Base-by-base conservation (phyloP, 2,113 vertebrate genomes). In the Oenanthe melanoleuca region DNA sequence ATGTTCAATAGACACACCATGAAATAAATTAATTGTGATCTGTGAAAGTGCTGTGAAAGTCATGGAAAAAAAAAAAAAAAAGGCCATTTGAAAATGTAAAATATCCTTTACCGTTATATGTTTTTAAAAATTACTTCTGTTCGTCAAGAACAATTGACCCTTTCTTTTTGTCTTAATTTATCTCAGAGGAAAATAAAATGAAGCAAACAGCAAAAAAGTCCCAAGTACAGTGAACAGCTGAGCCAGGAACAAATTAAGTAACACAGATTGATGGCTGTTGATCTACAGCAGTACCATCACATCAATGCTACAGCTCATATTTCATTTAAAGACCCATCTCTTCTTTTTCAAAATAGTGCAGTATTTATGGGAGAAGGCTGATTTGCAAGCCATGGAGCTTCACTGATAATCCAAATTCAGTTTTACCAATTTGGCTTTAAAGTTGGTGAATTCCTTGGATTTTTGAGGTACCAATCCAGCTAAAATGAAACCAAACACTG, bases 211-310 rank as follows among this genome's bases (percentile, higher is more conserved):
- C 87, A 88, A 81, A 86, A 70, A 92, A 86, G 89, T 93, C 88
- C 91, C 71, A 83, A 91, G 66, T 50, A 91, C 60, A 86, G 93
- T 16, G 84, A 96, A 85, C 95, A 95, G 93, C 86, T 95, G 92
- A 96, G 92, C 90, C 92, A 96, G 92, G 88, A 88, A 92, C 94
- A 96, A 89, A 93, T 95, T 94, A 96, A 96, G 94, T 89, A 95
- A 95, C 92, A 77, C 60, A 94, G 94, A 96, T 92, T 96, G 94
- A 96, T 96, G 87, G 93, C 93, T 94, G 92, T 70, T 89, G 92
- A 94, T 96, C 89, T 87, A 66, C 74, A 88, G 75, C 91, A 80
- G 86, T 11, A 44, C 75, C 61, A 96, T 66, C 86, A 75, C 89
- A 88, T 92, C 96, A 78, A 18, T 37, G 70, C 87, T 90, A 75